Conservation (phyloP, 2,113 vertebrate species). For the Syngnathus floridae region DNA sequence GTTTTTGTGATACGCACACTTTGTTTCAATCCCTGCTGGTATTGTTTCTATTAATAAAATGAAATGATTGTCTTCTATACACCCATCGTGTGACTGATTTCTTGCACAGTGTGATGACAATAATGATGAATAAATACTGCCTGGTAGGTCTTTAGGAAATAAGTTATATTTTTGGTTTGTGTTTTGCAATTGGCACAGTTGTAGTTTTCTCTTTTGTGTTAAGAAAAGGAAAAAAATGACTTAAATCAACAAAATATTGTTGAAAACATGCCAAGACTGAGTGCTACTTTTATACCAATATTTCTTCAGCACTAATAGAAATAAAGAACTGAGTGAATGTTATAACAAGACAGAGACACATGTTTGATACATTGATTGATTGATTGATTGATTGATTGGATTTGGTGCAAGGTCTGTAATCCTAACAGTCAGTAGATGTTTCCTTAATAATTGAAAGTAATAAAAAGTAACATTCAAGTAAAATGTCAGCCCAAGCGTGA, state of each 20-base stretch:
- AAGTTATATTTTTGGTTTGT: not conserved
- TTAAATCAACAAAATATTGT: not conserved
- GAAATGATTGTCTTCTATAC: conserved; percentile 1
- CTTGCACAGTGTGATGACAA: conserved; percentile 9
- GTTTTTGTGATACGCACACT: conserved; percentile 14
- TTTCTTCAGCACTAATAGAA: no score
- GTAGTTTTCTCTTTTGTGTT: not conserved
- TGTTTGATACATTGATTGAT: not conserved
- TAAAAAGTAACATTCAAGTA: conserved; percentile 38
- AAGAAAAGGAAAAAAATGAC: not conserved
- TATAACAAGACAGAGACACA: not conserved
- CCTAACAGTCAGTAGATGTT: conserved; percentile 14
- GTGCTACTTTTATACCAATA: no score
- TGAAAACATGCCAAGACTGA: no score
- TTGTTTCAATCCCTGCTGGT: conserved; percentile 13
- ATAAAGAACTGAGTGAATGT: no score
- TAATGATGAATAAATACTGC: not conserved
- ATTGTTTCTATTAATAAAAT: conserved; percentile 20
- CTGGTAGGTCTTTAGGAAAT: not conserved
- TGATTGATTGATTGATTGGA: conserved; percentile 1
- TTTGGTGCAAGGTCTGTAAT: conserved; percentile 4
- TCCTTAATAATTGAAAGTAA: conserved; percentile 44
- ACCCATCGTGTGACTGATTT: conserved; percentile 15
- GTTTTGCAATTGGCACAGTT: not conserved
- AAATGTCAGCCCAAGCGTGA: conserved; percentile 21